phyloP scores from a whole-genome alignment of 2,113 vertebrate species.

The Rhea americana region DNA sequence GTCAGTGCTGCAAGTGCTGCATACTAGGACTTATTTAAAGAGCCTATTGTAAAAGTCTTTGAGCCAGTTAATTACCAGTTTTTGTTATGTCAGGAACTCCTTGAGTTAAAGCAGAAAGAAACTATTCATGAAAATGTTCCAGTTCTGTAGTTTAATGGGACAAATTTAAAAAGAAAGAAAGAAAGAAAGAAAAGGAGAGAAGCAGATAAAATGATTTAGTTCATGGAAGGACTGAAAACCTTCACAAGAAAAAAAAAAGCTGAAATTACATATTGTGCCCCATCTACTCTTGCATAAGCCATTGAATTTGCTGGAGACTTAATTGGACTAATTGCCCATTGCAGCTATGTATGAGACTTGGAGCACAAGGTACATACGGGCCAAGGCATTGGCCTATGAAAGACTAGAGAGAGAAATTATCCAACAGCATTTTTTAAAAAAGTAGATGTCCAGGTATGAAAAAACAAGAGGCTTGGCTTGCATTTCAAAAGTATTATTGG shows the following conservation, averaged over 20 bases:
- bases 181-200: constrained; percentile 37
- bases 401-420: not conserved
- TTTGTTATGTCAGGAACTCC: constrained; percentile 84
- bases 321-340: constrained; percentile 71
- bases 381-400: constrained; percentile 29
- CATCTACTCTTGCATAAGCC: constrained; percentile 55
- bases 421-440: not conserved
- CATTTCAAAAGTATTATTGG: constrained; percentile 32
- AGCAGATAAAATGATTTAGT: constrained; percentile 79
- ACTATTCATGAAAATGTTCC: constrained; percentile 82
- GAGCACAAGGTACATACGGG: not conserved
- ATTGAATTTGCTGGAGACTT: constrained; percentile 61
- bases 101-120: constrained; percentile 80
- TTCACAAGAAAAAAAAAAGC: constrained; percentile 68
- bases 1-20: constrained; percentile 25
- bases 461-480: constrained; percentile 31
- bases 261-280: constrained; percentile 77
- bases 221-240: constrained; percentile 68
- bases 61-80: constrained; percentile 81
- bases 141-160: constrained; percentile 82
- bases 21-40: constrained; percentile 74
- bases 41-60: constrained; percentile 78
- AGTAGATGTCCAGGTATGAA: constrained; percentile 1
- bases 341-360: constrained; percentile 61
- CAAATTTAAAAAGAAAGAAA: constrained; percentile 63